These are phyloP conservation scores for Lasioglossum albipes DNA, from an alignment of 1,140 invertebrate species.

Conservation along the genomic window DNA sequence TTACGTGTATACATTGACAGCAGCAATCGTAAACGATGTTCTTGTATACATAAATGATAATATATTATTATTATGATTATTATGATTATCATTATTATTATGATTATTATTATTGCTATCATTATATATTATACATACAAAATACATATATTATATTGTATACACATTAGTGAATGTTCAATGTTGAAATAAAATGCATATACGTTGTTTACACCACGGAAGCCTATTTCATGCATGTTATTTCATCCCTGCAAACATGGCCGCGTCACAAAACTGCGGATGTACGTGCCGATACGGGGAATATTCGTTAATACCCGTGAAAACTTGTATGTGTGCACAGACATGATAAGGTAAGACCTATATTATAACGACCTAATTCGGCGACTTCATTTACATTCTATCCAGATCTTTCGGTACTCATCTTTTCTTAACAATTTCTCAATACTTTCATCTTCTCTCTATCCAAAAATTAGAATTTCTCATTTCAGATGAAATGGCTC, in stretches of 20 bases:
- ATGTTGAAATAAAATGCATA: constrained; percentile 77
- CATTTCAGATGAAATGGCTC: too few species aligned
- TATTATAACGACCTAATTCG: background rate
- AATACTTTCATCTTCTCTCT: too few species aligned
- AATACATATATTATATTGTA: constrained; percentile 56
- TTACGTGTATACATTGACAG: constrained; percentile 35
- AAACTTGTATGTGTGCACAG: background rate
- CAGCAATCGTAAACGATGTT: constrained; percentile 39
- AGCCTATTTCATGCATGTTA: background rate
- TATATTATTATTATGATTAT: constrained; percentile 19
- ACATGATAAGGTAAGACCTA: background rate
- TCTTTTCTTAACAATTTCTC: too few species aligned
- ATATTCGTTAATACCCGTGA: background rate
- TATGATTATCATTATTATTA: too few species aligned
- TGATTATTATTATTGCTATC: constrained; percentile 30
- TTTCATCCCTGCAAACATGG: background rate
- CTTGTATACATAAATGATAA: constrained; percentile 45
- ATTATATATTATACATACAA: constrained; percentile 51
- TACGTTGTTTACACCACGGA: constrained; percentile 73
- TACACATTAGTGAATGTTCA: constrained; percentile 75
- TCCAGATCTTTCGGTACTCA: too few species aligned
- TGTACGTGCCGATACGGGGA: background rate
- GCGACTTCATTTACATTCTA: too few species aligned
- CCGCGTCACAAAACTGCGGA: background rate
- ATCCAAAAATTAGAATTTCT: too few species aligned